Evolutionary conservation across 2,888 invertebrate genomes (phyloP).

Genomic region (Lasioglossum villosulum): DNA sequence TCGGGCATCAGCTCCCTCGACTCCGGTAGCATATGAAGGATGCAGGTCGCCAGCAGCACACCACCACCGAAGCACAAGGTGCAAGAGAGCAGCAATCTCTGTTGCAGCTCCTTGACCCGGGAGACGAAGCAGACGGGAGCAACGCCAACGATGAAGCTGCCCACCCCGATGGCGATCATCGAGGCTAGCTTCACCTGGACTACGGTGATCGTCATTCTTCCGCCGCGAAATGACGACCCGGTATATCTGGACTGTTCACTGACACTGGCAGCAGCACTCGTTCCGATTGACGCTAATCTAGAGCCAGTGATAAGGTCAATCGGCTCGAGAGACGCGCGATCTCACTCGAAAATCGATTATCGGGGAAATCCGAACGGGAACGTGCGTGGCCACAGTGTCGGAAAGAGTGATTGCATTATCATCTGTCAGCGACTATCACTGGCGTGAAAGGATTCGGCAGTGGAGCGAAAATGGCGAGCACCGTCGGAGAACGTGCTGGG

Average conservation of each 20-base stretch:
- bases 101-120: slow-evolving; percentile 83
- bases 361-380: slow-evolving; percentile 24
- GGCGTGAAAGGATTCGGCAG: not conserved
- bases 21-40: slow-evolving; percentile 93
- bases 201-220: slow-evolving; percentile 57
- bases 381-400: slow-evolving; percentile 18
- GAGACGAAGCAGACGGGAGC: slow-evolving; percentile 89
- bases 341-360: slow-evolving; percentile 43
- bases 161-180: slow-evolving; percentile 88
- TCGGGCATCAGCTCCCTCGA: slow-evolving; percentile 87
- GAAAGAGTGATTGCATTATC: slow-evolving; percentile 32
- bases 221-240: not conserved
- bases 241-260: slow-evolving; percentile 9
- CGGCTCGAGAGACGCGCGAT: slow-evolving; percentile 51
- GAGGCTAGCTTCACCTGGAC: slow-evolving; percentile 88
- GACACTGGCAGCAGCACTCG: slow-evolving; percentile 40
- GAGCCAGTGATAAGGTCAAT: slow-evolving; percentile 59
- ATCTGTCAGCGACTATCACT: slow-evolving; percentile 33
- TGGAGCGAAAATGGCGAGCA: not conserved
- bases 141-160: slow-evolving; percentile 90
- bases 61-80: slow-evolving; percentile 93
- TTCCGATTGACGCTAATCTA: slow-evolving; percentile 60
- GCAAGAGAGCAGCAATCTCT: slow-evolving; percentile 88
- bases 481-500: not conserved
- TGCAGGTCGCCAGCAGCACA: slow-evolving; percentile 90